These are phyloP conservation scores for Porphyrio hochstetteri DNA, from an alignment of 2,113 vertebrate genomes.

Conservation along the genomic window DNA sequence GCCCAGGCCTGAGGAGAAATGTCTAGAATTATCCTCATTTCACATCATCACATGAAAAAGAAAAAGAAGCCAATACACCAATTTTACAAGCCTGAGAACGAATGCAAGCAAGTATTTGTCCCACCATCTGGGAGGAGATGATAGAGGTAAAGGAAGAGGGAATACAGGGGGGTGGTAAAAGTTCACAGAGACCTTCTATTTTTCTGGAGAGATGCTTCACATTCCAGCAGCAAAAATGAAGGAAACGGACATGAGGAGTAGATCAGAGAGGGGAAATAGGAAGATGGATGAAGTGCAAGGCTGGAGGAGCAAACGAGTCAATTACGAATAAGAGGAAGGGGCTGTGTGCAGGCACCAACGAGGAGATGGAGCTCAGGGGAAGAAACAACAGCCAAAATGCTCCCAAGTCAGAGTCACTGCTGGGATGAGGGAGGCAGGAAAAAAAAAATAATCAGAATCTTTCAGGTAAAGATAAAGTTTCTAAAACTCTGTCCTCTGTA, in stretches of 20 bases:
- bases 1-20: not conserved
- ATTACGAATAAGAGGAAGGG: constrained; percentile 35
- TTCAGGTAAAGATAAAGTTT: not conserved
- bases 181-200: constrained; percentile 22
- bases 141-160: constrained; percentile 15
- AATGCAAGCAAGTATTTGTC: not conserved
- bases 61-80: not conserved
- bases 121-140: constrained; percentile 42
- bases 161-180: constrained; percentile 17
- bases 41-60: not conserved
- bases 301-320: constrained; percentile 54
- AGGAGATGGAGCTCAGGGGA: constrained; percentile 49
- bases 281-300: constrained; percentile 65
- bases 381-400: constrained; percentile 22
- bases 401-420: not conserved
- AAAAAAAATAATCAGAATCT: not conserved
- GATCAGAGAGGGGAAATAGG: constrained; percentile 52
- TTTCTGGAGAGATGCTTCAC: constrained; percentile 56
- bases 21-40: not conserved
- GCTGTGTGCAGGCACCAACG: not conserved
- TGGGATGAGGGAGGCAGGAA: not conserved
- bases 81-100: constrained; percentile 21
- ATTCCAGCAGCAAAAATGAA: constrained; percentile 55
- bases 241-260: constrained; percentile 42
- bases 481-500: not conserved